Percentiles rank a stretch among this genome's conserved stretches.
phyloP scores from a whole-genome alignment of 2,888 invertebrate species.

The Ormia ochracea region DNA sequence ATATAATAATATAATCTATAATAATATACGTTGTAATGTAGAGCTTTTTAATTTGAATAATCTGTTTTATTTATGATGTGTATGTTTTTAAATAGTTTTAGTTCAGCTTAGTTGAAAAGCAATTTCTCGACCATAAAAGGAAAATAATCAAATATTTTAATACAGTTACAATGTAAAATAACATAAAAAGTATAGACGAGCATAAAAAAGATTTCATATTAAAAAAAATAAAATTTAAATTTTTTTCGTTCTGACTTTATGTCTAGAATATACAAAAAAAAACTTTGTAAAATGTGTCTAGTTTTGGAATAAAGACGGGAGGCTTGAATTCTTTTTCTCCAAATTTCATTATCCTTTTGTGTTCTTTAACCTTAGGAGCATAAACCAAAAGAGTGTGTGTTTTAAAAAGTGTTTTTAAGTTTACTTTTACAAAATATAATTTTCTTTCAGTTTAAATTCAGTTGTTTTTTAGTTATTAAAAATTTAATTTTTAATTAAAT shows the following conservation, averaged over 20 bases:
- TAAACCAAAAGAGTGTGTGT: slow-evolving; percentile 31
- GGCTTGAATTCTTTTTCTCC: slow-evolving; percentile 7
- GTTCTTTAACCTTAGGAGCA: not conserved
- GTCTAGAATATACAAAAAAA: slow-evolving; percentile 45
- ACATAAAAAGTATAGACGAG: not conserved
- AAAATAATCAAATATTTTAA: slow-evolving; percentile 7
- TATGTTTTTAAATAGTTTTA: slow-evolving; percentile 50
- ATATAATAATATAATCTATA: slow-evolving; percentile 72
- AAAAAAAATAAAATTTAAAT: slow-evolving; percentile 2
- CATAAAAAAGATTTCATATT: not conserved
- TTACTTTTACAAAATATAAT: slow-evolving; percentile 61
- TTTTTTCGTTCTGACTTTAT: not conserved
- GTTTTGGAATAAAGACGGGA: not conserved
- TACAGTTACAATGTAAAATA: slow-evolving; percentile 2
- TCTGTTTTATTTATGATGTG: slow-evolving; percentile 38
- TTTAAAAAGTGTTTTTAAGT: slow-evolving; percentile 41
- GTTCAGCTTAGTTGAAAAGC: slow-evolving; percentile 43
- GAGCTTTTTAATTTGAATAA: slow-evolving; percentile 48
- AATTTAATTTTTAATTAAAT: slow-evolving; percentile 69
- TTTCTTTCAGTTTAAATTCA: slow-evolving; percentile 67
- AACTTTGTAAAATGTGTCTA: not conserved
- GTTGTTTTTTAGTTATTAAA: slow-evolving; percentile 65
- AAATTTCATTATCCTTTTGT: slow-evolving; percentile 8
- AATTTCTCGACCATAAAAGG: not conserved
- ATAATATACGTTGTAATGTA: slow-evolving; percentile 63